Evolutionary conservation across 2,888 invertebrate species (phyloP).

Genomic region (Plutella xylostella): DNA sequence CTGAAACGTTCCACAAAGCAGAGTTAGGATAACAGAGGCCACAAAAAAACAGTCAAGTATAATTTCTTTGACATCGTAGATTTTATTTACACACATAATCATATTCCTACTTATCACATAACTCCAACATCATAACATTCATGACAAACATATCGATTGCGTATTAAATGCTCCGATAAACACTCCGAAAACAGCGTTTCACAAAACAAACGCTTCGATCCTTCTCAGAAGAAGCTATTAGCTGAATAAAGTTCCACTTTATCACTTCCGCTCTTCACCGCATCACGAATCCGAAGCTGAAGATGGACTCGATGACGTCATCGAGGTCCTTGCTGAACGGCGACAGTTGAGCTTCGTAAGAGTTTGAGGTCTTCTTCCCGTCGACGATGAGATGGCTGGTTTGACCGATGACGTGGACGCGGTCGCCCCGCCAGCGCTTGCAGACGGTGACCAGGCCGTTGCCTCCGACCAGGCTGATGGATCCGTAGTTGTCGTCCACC

Average conservation of each 20-base stretch:
- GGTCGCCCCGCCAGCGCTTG: constrained; percentile 45
- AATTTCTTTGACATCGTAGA: too few relatives aligned
- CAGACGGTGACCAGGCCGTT: constrained; percentile 43
- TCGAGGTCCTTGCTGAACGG: constrained; percentile 61
- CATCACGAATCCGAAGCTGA: constrained; percentile 60
- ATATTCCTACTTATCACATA: too few relatives aligned
- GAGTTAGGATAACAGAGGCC: too few relatives aligned
- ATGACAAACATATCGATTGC: too few relatives aligned
- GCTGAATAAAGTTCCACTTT: constrained; percentile 8
- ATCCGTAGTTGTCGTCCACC: constrained; percentile 46
- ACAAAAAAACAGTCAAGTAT: too few relatives aligned
- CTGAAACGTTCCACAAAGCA: too few relatives aligned
- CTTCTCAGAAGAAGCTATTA: too few relatives aligned
- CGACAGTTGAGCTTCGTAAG: constrained; percentile 53
- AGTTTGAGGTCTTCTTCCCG: constrained; percentile 41
- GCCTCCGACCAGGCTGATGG: constrained; percentile 49
- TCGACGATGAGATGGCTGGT: constrained; percentile 45
- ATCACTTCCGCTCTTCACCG: constrained; percentile 32
- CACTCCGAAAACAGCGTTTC: too few relatives aligned
- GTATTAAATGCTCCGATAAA: too few relatives aligned
- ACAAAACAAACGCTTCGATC: too few relatives aligned
- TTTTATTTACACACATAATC: too few relatives aligned
- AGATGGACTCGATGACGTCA: constrained; percentile 59
- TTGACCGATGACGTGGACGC: constrained; percentile 44
- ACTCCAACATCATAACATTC: too few relatives aligned